Evolutionary conservation across 1,140 invertebrate genomes (phyloP).

Genomic region (Drosophila burlai): DNA sequence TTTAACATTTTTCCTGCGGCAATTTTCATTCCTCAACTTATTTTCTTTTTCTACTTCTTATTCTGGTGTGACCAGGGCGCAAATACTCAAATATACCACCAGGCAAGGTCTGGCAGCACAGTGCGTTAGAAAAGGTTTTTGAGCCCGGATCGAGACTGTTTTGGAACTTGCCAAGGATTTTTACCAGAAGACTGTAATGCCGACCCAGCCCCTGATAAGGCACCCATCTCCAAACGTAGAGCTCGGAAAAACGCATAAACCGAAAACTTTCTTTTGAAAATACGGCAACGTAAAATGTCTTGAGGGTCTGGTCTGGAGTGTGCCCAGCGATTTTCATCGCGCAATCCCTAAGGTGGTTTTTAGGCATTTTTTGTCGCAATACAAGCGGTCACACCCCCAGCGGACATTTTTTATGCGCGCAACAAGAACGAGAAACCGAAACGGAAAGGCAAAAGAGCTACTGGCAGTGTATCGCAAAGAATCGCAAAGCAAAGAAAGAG

Average conservation of each 20-base stretch:
- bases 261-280: background rate
- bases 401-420: constrained; percentile 47
- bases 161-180: background rate
- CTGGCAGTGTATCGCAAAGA: constrained; percentile 32
- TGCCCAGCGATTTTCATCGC: background rate
- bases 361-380: background rate
- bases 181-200: background rate
- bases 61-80: background rate
- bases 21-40: constrained; percentile 15
- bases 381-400: constrained; percentile 2
- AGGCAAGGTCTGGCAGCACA: background rate
- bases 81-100: background rate
- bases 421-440: constrained; percentile 54
- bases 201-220: background rate
- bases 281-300: background rate
- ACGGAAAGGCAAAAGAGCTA: constrained; percentile 45
- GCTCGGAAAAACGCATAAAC: background rate
- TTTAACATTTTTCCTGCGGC: constrained; percentile 48
- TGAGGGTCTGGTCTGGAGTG: background rate
- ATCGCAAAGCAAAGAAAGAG: constrained; percentile 46
- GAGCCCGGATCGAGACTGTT: background rate
- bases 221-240: background rate
- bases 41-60: background rate
- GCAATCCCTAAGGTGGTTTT: background rate
- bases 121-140: background rate